Conservation (phyloP, 64 coral and sea anemone species). For the Cladopsammia gracilis region DNA sequence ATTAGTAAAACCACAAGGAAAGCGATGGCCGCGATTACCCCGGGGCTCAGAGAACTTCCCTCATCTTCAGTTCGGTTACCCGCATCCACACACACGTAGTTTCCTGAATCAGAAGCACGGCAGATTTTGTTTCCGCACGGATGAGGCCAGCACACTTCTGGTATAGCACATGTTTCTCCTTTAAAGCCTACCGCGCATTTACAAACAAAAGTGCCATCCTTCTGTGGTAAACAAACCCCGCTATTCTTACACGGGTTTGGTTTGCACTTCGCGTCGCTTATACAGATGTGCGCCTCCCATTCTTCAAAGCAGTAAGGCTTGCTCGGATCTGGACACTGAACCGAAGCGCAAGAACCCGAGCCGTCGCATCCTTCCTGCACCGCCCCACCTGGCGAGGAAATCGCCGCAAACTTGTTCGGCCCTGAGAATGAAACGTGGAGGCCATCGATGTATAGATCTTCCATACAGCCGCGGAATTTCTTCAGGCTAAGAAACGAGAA, state of each 20-base stretch:
- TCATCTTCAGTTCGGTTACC: background rate
- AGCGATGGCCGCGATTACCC: conserved; percentile 76
- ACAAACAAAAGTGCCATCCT: conserved; percentile 65
- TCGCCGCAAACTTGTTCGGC: conserved; percentile 69
- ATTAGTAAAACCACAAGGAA: conserved; percentile 78
- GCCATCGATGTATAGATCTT: conserved; percentile 76
- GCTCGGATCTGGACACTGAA: conserved; percentile 52
- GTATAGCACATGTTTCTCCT: conserved; percentile 62
- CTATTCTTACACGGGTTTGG: conserved; percentile 77
- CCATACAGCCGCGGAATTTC: conserved; percentile 84
- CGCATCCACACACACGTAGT: conserved; percentile 10
- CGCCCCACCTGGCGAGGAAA: conserved; percentile 53
- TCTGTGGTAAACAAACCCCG: conserved; percentile 73
- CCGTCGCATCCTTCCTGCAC: conserved; percentile 71
- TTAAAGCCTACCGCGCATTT: conserved; percentile 67
- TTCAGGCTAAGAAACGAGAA: background rate
- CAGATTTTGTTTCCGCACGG: conserved; percentile 52
- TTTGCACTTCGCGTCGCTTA: conserved; percentile 76
- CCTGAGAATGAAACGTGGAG: conserved; percentile 79
- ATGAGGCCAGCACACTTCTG: conserved; percentile 40
- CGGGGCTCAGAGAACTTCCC: conserved; percentile 61
- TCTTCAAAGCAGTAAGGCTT: conserved; percentile 84
- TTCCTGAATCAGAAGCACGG: conserved; percentile 8
- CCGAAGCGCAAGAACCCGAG: conserved; percentile 26
- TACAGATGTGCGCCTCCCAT: conserved; percentile 77